Evolutionary conservation across 2,797 vertebrate species (phyloP), one percentile per base, ranked within the genome.

Genomic region (Loriculus beryllinus): DNA sequence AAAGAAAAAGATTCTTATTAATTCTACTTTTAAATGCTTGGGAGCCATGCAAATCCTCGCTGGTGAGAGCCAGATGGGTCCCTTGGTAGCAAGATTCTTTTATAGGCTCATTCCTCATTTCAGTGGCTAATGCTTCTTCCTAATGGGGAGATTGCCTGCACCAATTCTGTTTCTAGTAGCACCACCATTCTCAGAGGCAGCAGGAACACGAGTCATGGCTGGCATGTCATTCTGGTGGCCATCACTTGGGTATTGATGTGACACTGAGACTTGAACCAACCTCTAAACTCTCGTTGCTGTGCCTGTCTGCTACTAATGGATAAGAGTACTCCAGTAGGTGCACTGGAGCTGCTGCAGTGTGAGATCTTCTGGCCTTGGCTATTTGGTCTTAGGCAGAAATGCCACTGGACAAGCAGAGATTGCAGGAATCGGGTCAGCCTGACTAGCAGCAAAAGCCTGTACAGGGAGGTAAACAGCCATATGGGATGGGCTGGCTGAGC

Each of bases 31-130:
- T 76, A 88, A 88, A 72, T 67, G 20, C 56, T 92, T 70, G 33
- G 33, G 68, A 95, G 56, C 23, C 33, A 49, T 28, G 45, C n/a
- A 86, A 81, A 82, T 86, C 59, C 49, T 91, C 2, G 0, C 31
- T 86, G 47, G 78, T 65, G 48, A 96, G 90, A 88, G 40, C 67
- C 82, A 96, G 74, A 92, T 82, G 88, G 43, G 37, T 93, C 86
- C 52, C 70, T 91, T 0, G 4, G 82, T 13, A 64, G 80, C 0
- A 0, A 86, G 51, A 47, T 39, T 92, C 43, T 78, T 90, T 88
- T 77, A 77, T 31, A 82, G 56, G 40, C 35, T 88, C 43, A n/a
- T 79, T 86, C n/a, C 69, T 92, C 31, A 20, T 80, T 93, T 57
- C 54, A 81, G 15, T 23, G 51, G 48, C 35, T 91, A 62, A 85